phyloP scores from a whole-genome alignment of 2,797 vertebrate genomes.

The Chloroceryle inda region DNA sequence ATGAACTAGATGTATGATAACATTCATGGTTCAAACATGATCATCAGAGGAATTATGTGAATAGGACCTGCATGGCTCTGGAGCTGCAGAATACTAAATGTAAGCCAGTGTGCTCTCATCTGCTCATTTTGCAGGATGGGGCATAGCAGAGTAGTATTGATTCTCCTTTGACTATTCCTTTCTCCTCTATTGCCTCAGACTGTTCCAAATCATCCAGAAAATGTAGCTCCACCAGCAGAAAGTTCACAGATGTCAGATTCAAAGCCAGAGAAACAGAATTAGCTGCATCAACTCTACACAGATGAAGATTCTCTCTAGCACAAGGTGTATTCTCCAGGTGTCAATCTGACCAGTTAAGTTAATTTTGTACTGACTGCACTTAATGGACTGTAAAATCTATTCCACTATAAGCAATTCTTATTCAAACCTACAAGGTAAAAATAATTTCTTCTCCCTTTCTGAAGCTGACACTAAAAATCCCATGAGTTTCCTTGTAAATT shows the following conservation, averaged over 20 bases:
- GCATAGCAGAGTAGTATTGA: background rate
- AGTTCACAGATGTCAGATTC: background rate
- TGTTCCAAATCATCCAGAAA: background rate
- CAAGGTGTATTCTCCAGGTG: constrained; percentile 33
- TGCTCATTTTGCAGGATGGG: background rate
- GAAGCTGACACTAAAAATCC: background rate
- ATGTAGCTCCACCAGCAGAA: background rate
- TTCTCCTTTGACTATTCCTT: background rate
- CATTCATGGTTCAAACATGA: background rate
- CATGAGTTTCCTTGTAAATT: background rate
- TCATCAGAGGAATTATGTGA: background rate
- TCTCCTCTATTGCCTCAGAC: background rate
- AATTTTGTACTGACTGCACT: constrained; percentile 38
- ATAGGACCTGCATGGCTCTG: background rate
- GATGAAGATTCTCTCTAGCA: constrained; percentile 1
- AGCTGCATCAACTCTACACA: background rate
- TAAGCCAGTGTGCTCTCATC: background rate
- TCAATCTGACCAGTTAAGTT: constrained; percentile 35
- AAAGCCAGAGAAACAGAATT: constrained; percentile 28
- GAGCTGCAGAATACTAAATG: background rate
- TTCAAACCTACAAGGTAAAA: constrained; percentile 8
- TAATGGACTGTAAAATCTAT: constrained; percentile 47
- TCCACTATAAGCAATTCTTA: constrained; percentile 34
- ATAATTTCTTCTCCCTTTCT: constrained; percentile 7
- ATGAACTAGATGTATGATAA: background rate